phyloP scores from a whole-genome alignment of 2,113 vertebrate genomes.

The Oriolus oriolus region DNA sequence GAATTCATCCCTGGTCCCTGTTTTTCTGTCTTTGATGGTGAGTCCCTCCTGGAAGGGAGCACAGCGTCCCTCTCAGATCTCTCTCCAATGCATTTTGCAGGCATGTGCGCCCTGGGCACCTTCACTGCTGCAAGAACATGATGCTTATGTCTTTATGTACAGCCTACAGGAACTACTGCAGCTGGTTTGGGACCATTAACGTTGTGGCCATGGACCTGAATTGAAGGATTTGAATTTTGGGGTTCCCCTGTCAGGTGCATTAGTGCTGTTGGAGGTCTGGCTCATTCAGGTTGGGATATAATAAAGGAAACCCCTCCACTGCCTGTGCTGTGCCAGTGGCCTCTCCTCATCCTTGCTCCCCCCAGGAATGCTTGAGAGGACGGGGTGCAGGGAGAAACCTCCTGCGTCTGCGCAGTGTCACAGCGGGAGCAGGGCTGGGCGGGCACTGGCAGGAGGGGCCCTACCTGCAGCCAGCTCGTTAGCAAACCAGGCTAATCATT shows the following conservation, averaged over 20 bases:
- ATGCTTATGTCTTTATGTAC: neutral
- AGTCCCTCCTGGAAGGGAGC: neutral
- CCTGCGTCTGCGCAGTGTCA: fast-evolving
- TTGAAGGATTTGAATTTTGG: neutral
- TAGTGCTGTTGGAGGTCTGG: neutral
- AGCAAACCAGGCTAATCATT: neutral
- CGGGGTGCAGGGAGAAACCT: neutral
- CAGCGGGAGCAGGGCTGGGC: fast-evolving
- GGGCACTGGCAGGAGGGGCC: neutral
- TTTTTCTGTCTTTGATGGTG: neutral
- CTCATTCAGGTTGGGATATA: neutral
- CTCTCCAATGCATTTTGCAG: neutral
- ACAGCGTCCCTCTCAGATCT: neutral
- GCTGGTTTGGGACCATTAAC: neutral
- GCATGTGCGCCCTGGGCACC: fast-evolving
- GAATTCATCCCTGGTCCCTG: neutral
- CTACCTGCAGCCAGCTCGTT: neutral
- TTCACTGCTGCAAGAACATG: neutral
- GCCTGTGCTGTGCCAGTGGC: neutral
- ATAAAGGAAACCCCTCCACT: neutral
- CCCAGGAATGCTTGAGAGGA: neutral
- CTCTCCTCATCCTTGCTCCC: neutral
- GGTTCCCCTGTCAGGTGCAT: neutral
- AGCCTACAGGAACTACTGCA: neutral
- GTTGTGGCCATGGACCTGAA: neutral